A percentile compares a stretch with the other conserved stretches of the same genome.
Evolutionary conservation across 2,888 invertebrate species (phyloP).

Genomic region (Ecdyonurus torrentis): DNA sequence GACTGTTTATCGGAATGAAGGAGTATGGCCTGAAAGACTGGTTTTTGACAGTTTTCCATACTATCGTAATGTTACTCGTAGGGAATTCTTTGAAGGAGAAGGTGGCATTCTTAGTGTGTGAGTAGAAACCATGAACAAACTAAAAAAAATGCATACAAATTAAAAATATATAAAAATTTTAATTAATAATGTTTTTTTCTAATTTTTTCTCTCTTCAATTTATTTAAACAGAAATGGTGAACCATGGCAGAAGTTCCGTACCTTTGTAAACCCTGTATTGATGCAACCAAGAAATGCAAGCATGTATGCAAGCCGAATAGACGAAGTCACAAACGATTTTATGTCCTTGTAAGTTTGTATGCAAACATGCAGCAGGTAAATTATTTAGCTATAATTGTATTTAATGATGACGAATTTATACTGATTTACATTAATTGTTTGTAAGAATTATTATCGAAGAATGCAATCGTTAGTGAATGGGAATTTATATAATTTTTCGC

Average conservation of each 20-base stretch:
- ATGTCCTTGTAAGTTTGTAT: slow-evolving; percentile 18
- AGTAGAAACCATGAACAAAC: too few species aligned
- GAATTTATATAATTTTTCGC: too few species aligned
- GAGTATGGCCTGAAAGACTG: slow-evolving; percentile 25
- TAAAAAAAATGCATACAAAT: too few species aligned
- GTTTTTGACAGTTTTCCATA: slow-evolving; percentile 26
- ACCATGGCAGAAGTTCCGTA: slow-evolving; percentile 46
- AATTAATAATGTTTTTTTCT: too few species aligned
- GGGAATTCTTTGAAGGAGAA: slow-evolving; percentile 19
- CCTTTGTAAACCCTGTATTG: slow-evolving; percentile 46
- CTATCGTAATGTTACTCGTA: slow-evolving; percentile 22
- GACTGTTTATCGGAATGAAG: slow-evolving; percentile 24
- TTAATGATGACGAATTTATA: neutral
- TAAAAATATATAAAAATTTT: too few species aligned
- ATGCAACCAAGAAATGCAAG: slow-evolving; percentile 41
- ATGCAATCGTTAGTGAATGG: too few species aligned
- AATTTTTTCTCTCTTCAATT: too few species aligned
- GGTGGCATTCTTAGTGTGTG: slow-evolving; percentile 29
- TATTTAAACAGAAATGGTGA: slow-evolving; percentile 35
- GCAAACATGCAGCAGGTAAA: too few species aligned
- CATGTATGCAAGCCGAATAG: slow-evolving; percentile 32
- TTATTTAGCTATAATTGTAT: too few species aligned
- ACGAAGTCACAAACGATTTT: slow-evolving; percentile 26
- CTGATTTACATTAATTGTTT: too few species aligned
- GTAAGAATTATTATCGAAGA: too few species aligned